These are phyloP conservation scores for Eupeodes corollae DNA, from an alignment of 1,140 invertebrate genomes.

Conservation along the genomic window DNA sequence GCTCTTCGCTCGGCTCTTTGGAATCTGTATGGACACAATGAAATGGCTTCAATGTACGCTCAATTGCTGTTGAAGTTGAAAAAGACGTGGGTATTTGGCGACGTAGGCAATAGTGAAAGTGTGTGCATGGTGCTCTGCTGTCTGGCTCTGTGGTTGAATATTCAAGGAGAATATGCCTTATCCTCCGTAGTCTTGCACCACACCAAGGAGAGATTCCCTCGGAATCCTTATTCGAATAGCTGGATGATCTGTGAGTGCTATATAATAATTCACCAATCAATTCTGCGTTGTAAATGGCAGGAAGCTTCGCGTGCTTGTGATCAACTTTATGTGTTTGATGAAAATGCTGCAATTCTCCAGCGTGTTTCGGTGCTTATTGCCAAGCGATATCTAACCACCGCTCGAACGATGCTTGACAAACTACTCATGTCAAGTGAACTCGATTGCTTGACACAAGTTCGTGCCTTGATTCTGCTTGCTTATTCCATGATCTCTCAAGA, in stretches of 20 bases:
- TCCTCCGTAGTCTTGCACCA: conserved; percentile 44
- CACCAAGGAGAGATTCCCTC: conserved; percentile 49
- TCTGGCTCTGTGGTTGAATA: conserved; percentile 47
- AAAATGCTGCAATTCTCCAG: conserved; percentile 53
- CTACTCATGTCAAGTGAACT: conserved; percentile 45
- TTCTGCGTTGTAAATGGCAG: conserved; percentile 60
- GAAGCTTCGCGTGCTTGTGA: conserved; percentile 61
- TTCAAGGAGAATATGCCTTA: conserved; percentile 50
- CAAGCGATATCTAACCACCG: conserved; percentile 53
- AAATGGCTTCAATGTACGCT: conserved; percentile 64
- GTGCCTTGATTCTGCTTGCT: conserved; percentile 59
- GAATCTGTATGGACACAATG: conserved; percentile 75
- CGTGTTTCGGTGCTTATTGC: conserved; percentile 55
- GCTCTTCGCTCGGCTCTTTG: conserved; percentile 73
- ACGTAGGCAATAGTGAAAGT: conserved; percentile 55
- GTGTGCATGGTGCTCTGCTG: conserved; percentile 61
- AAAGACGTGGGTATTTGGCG: conserved; percentile 33
- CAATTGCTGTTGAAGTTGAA: conserved; percentile 61
- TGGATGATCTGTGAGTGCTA: conserved; percentile 60
- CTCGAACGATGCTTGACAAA: conserved; percentile 46
- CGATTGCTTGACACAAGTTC: conserved; percentile 47
- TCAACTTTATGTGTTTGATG: conserved; percentile 59
- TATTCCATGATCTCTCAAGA: conserved; percentile 44
- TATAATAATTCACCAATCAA: conserved; percentile 42
- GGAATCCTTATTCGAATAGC: conserved; percentile 45